Evolutionary conservation across 2,113 vertebrate species (phyloP).

Genomic region (Butorides virescens): DNA sequence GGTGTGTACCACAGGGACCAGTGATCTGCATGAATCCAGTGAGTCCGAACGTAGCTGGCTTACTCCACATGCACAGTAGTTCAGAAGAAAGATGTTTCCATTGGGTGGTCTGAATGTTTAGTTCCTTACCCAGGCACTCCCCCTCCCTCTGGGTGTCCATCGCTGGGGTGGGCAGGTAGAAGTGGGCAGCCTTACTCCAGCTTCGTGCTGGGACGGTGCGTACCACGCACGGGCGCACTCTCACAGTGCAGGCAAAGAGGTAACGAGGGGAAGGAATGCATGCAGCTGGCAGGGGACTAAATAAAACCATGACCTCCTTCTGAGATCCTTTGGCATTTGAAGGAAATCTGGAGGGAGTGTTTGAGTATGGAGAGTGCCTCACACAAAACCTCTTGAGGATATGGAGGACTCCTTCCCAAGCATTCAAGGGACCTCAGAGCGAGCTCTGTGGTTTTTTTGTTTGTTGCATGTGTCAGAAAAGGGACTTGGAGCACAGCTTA

Average conservation of each 20-base stretch:
- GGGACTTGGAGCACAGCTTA: neutral
- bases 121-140: neutral
- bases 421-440: neutral
- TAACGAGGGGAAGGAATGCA: neutral
- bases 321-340: neutral
- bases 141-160: neutral
- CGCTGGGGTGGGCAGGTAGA: neutral
- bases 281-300: neutral
- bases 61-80: accelerated
- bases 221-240: neutral
- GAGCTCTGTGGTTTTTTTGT: neutral
- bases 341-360: neutral
- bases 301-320: neutral
- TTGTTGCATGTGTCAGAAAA: neutral
- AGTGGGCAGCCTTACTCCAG: neutral
- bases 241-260: neutral
- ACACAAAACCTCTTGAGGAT: neutral
- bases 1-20: neutral
- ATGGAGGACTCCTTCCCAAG: neutral
- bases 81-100: neutral
- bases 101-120: neutral
- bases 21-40: neutral
- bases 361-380: neutral
- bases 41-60: neutral
- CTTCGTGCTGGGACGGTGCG: neutral